Percentiles rank a stretch among this genome's conserved stretches.
phyloP scores from a whole-genome alignment of 2,797 vertebrate species.

The Acanthurus lineatus region DNA sequence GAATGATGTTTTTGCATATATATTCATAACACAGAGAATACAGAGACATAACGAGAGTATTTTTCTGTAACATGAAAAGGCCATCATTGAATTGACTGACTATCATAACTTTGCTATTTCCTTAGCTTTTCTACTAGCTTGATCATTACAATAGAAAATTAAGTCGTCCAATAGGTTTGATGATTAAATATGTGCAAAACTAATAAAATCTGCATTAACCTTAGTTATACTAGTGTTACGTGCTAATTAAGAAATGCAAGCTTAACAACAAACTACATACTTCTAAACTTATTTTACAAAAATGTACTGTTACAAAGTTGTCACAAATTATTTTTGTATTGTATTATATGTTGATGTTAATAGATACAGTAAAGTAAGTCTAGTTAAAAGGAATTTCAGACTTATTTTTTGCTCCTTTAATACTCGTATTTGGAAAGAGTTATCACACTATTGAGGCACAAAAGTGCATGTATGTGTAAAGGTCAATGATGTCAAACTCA shows the following conservation, averaged over 20 bases:
- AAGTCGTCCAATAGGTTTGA: background rate
- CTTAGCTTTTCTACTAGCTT: background rate
- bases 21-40: background rate
- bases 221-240: background rate
- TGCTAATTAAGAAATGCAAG: background rate
- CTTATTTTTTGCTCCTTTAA: background rate
- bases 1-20: background rate
- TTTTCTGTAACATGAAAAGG: background rate
- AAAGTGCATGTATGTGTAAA: constrained; percentile 14
- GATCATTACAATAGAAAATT: background rate
- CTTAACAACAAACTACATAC: background rate
- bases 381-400: background rate
- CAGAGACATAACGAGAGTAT: background rate
- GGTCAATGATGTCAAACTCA: constrained; percentile 5
- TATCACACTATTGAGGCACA: background rate
- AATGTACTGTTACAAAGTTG: background rate
- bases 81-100: too few relatives aligned
- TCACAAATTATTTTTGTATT: background rate
- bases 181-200: background rate
- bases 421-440: background rate
- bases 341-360: too few relatives aligned
- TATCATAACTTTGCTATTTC: background rate
- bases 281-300: background rate
- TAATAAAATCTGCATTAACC: background rate
- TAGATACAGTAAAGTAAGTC: background rate